Percentiles rank a stretch among this genome's conserved stretches.
These are phyloP conservation scores for Lasioglossum lativentre DNA, from an alignment of 2,888 invertebrate species.

Conservation along the genomic window DNA sequence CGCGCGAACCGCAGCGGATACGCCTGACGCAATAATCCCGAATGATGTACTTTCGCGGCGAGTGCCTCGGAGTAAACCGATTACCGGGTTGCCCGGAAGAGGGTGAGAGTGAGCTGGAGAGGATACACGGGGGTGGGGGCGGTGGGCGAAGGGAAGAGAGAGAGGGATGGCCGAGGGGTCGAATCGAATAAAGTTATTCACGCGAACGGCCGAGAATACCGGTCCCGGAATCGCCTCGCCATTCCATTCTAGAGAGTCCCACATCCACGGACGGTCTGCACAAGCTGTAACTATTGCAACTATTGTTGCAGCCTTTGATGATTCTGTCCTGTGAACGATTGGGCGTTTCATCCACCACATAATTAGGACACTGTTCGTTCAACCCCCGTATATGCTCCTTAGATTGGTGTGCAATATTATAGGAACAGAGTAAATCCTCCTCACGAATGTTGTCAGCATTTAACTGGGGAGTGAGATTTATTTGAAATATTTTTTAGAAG, in stretches of 20 bases:
- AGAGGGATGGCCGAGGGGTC: conserved; percentile 5
- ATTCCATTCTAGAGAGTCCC: conserved; percentile 34
- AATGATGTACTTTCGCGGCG: conserved; percentile 67
- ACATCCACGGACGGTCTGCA: background rate
- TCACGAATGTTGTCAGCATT: too few species aligned
- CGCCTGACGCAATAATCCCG: conserved; percentile 69
- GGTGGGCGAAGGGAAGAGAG: background rate
- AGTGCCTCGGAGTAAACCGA: conserved; percentile 68
- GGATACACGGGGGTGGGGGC: background rate
- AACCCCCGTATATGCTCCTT: background rate
- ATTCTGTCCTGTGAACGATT: background rate
- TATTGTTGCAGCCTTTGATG: background rate
- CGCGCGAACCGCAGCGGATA: conserved; percentile 48
- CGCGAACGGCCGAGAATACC: conserved; percentile 42
- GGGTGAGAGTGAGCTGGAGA: conserved; percentile 13
- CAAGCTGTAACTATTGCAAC: background rate
- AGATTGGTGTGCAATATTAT: too few species aligned
- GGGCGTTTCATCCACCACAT: background rate
- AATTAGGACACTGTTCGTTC: background rate
- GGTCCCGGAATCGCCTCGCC: conserved; percentile 45
- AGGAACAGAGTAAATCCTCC: too few species aligned
- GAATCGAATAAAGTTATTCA: conserved; percentile 65
- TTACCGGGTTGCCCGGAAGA: conserved; percentile 52
- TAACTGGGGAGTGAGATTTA: too few species aligned
- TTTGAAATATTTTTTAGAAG: too few species aligned